A percentile compares a stretch with the other conserved stretches of the same genome.
Evolutionary conservation across 2,113 vertebrate species (phyloP).

Genomic region (Hassar affinis): DNA sequence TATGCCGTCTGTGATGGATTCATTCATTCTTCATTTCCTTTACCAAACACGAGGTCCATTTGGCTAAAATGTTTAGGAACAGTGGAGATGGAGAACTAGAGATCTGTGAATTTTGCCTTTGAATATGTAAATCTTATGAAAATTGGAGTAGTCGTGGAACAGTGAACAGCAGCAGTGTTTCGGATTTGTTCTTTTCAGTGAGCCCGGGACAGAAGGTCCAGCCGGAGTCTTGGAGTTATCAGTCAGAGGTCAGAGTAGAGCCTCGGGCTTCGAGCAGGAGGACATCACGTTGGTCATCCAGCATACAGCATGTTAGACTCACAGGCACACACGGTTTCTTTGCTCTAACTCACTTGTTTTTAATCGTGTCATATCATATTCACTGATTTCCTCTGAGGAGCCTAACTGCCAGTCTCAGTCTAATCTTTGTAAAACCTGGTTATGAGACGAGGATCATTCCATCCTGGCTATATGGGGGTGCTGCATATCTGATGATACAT

Average conservation of each 20-base stretch:
- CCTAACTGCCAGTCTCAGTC: too few species aligned
- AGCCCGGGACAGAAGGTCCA: neutral
- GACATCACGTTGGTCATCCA: constrained; percentile 26
- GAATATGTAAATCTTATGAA: neutral
- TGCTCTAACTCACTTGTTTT: too few species aligned
- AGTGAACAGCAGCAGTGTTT: neutral
- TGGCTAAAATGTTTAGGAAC: neutral
- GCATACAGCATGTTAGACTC: too few species aligned
- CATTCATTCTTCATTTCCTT: neutral
- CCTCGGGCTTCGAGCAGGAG: neutral
- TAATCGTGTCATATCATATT: too few species aligned
- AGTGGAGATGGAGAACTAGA: neutral
- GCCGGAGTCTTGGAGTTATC: neutral
- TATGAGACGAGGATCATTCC: too few species aligned
- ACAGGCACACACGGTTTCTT: neutral
- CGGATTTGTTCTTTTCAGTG: neutral
- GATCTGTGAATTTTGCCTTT: neutral
- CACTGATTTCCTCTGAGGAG: too few species aligned
- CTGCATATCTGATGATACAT: too few species aligned
- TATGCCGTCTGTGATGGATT: neutral
- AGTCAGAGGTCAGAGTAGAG: constrained; percentile 9
- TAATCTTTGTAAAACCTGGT: too few species aligned
- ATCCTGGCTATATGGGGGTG: too few species aligned
- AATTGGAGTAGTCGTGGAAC: neutral
- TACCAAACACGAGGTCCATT: neutral